Conservation (phyloP, 2,888 invertebrate species). For the Trissolcus japonicus region DNA sequence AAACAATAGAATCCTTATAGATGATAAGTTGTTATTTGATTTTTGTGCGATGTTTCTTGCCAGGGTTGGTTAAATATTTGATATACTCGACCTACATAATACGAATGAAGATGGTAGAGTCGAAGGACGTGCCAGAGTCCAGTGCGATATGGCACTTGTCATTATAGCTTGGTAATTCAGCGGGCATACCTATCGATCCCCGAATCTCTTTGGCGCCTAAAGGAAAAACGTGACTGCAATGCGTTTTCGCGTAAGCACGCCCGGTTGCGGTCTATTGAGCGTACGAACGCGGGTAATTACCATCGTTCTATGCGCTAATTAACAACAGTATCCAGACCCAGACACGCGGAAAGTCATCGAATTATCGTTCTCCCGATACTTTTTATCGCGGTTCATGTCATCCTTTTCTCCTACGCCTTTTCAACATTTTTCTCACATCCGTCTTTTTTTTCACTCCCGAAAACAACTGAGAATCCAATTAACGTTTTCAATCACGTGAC, state of each 20-base stretch:
- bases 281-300: conserved; percentile 58
- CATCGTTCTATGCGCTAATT: conserved; percentile 59
- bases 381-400: conserved; percentile 10
- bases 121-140: conserved; percentile 49
- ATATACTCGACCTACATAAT: conserved; percentile 50
- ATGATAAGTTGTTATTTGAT: conserved; percentile 30
- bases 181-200: conserved; percentile 60
- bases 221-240: conserved; percentile 64
- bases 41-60: conserved; percentile 18
- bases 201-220: conserved; percentile 58
- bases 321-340: conserved; percentile 56
- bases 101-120: conserved; percentile 38
- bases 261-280: conserved; percentile 57
- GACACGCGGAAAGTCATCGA: conserved; percentile 51
- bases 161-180: conserved; percentile 60
- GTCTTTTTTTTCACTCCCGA: not conserved
- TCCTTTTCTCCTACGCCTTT: conserved; percentile 19
- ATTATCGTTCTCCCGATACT: conserved; percentile 26
- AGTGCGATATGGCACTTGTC: conserved; percentile 53
- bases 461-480: conserved; percentile 33
- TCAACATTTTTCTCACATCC: conserved; percentile 9
- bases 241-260: conserved; percentile 55
- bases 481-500: conserved; percentile 34
- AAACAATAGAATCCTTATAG: conserved; percentile 10
- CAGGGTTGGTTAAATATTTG: conserved; percentile 41